Conservation (phyloP, 2,888 invertebrate species). For the Cinara cedri region DNA sequence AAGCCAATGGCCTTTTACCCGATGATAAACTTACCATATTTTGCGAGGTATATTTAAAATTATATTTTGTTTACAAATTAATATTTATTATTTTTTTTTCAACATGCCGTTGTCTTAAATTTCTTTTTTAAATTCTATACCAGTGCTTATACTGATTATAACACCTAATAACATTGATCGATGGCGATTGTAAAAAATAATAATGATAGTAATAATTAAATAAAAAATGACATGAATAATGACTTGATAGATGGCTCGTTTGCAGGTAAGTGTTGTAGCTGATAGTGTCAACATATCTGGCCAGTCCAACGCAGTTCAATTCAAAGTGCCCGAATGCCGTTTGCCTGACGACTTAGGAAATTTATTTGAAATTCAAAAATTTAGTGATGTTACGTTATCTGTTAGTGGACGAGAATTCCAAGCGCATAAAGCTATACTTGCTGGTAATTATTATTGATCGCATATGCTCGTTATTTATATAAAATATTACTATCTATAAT, state of each 20-base stretch:
- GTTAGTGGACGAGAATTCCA: conserved; percentile 89
- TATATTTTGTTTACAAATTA: conserved; percentile 33
- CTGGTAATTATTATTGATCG: conserved; percentile 68
- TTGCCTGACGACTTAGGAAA: conserved; percentile 93
- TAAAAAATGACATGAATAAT: conserved; percentile 54
- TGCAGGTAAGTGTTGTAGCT: conserved; percentile 90
- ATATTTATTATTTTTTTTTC: neutral
- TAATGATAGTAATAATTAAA: conserved; percentile 42
- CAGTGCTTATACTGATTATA: no score
- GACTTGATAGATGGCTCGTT: conserved; percentile 60
- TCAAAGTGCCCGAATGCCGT: conserved; percentile 94
- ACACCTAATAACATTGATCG: no score
- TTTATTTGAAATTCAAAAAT: conserved; percentile 95
- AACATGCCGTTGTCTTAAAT: neutral
- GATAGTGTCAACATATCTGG: conserved; percentile 99
- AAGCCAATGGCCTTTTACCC: conserved; percentile 96
- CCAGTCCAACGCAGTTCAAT: conserved; percentile 96
- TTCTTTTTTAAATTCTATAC: neutral
- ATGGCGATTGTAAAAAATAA: no score
- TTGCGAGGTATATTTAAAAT: conserved; percentile 83
- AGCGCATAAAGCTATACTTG: conserved; percentile 97
- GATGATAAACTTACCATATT: conserved; percentile 99
- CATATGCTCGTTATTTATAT: neutral
- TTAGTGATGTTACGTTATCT: conserved; percentile 95
- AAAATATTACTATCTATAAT: conserved; percentile 17